phyloP scores from a whole-genome alignment of 1,140 invertebrate species.

The Vanessa atalanta region DNA sequence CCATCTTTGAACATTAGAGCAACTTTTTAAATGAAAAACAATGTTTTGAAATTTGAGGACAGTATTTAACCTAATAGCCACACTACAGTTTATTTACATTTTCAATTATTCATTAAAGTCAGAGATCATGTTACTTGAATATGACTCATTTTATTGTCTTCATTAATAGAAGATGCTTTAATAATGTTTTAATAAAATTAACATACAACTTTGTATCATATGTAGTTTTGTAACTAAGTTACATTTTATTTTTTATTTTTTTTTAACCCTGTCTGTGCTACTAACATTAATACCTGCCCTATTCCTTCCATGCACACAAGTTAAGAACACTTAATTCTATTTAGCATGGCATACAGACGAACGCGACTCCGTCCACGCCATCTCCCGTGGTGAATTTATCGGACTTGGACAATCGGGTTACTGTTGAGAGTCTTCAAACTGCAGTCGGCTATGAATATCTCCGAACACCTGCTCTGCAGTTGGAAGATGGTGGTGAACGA shows the following conservation, averaged over 20 bases:
- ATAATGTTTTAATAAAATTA: background rate
- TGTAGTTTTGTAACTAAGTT: constrained; percentile 1
- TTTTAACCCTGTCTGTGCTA: constrained; percentile 39
- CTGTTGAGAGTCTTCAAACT: constrained; percentile 85
- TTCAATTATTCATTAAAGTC: constrained; percentile 21
- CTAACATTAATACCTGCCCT: constrained; percentile 47
- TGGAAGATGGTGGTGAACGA: constrained; percentile 86
- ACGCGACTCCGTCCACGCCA: constrained; percentile 90
- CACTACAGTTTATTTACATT: constrained; percentile 4
- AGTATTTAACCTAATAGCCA: background rate
- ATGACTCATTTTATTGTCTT: constrained; percentile 26
- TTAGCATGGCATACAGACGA: constrained; percentile 84
- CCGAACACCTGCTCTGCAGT: constrained; percentile 83
- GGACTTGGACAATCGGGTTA: constrained; percentile 86
- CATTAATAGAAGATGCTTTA: background rate
- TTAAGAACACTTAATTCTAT: constrained; percentile 74
- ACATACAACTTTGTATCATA: background rate
- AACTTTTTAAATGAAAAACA: background rate
- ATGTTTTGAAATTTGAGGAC: background rate
- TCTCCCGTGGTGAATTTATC: constrained; percentile 90
- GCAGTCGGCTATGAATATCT: constrained; percentile 91
- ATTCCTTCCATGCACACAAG: constrained; percentile 45
- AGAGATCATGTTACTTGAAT: background rate
- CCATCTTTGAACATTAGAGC: background rate
- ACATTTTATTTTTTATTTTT: constrained; percentile 16